Conservation (phyloP, 2,888 invertebrate genomes). For the Lithophane semibrunnea region DNA sequence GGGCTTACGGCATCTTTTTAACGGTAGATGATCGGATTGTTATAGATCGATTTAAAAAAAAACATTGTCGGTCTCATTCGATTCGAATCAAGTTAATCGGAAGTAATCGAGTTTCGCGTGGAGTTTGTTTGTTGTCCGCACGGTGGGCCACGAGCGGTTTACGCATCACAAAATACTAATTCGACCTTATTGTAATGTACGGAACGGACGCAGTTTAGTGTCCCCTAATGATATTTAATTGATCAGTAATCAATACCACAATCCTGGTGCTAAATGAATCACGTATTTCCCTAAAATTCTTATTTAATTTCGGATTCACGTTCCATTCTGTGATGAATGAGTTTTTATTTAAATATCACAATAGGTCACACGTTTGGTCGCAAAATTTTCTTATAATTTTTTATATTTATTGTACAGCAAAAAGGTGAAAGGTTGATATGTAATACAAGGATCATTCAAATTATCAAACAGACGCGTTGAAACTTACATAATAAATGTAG, state of each 20-base stretch:
- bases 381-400: background rate
- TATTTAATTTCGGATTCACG: conserved; percentile 15
- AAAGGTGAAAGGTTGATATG: conserved; percentile 35
- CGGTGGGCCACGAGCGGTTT: conserved; percentile 73
- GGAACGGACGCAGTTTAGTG: conserved; percentile 42
- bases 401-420: background rate
- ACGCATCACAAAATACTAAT: conserved; percentile 75
- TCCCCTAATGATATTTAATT: conserved; percentile 68
- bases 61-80: conserved; percentile 73
- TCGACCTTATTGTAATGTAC: conserved; percentile 67
- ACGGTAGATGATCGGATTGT: conserved; percentile 86
- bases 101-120: conserved; percentile 81
- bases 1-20: conserved; percentile 84
- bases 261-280: conserved; percentile 1
- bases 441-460: conserved; percentile 19
- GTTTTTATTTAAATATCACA: conserved; percentile 12
- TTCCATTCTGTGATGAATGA: conserved; percentile 5
- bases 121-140: conserved; percentile 78
- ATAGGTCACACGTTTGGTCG: background rate
- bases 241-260: conserved; percentile 57
- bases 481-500: conserved; percentile 48
- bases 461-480: conserved; percentile 25
- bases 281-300: conserved; percentile 5
- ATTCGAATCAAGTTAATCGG: conserved; percentile 81
- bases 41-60: conserved; percentile 77